These are phyloP conservation scores for Amitus sp. DNA, from an alignment of 2,888 invertebrate genomes.

Conservation along the genomic window DNA sequence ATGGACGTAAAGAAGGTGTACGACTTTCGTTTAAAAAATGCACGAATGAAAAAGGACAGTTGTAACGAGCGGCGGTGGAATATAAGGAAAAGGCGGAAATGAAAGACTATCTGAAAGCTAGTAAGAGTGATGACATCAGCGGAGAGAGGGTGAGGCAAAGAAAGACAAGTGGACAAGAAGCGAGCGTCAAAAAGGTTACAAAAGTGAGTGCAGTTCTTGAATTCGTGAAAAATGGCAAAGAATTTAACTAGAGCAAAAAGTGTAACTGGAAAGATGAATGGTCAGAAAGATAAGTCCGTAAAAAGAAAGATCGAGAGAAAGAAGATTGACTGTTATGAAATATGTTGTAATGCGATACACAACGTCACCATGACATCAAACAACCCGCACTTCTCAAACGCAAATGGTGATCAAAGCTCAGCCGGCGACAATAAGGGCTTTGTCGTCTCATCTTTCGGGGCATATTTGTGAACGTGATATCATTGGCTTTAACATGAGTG, in stretches of 20 bases:
- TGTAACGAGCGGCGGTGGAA: constrained; percentile 30
- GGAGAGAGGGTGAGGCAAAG: constrained; percentile 21
- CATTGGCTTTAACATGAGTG: not conserved
- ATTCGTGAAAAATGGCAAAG: constrained; percentile 28
- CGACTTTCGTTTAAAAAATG: constrained; percentile 26
- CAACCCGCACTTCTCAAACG: constrained; percentile 25
- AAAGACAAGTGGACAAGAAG: constrained; percentile 31
- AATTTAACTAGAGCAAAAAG: constrained; percentile 30
- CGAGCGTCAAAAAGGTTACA: constrained; percentile 34
- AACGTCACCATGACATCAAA: too few relatives aligned
- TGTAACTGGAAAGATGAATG: constrained; percentile 27
- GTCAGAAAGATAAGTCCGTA: not conserved
- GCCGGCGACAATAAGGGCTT: constrained; percentile 25
- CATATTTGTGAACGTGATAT: constrained; percentile 29
- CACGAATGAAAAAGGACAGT: constrained; percentile 18
- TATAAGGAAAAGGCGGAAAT: constrained; percentile 40
- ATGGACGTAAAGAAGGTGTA: constrained; percentile 21
- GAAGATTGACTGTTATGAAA: too few relatives aligned
- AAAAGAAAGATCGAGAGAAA: too few relatives aligned
- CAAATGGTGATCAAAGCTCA: constrained; percentile 38
- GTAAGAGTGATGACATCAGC: constrained; percentile 35
- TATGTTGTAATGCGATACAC: too few relatives aligned
- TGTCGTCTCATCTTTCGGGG: constrained; percentile 31
- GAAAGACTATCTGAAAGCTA: constrained; percentile 37
- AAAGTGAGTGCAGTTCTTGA: constrained; percentile 29